These are phyloP conservation scores for Picathartes gymnocephalus DNA, from an alignment of 2,113 vertebrate species.

Conservation along the genomic window DNA sequence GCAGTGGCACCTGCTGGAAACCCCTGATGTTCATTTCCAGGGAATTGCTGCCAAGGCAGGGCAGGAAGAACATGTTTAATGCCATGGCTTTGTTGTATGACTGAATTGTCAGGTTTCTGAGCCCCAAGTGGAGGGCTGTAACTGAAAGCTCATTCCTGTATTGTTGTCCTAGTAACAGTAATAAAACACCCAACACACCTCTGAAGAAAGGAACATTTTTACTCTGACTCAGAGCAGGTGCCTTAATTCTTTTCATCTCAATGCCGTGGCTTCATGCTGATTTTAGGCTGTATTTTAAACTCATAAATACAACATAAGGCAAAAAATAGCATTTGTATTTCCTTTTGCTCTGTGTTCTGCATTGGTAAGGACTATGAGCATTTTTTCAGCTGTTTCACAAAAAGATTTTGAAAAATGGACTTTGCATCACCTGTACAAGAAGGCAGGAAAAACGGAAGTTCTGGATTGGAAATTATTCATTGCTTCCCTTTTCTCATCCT, in stretches of 20 bases:
- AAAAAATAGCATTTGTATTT: neutral
- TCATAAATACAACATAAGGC: neutral
- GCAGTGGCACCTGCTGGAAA: neutral
- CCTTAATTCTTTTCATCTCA: neutral
- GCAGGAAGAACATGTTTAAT: neutral
- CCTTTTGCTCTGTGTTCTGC: neutral
- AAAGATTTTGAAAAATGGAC: neutral
- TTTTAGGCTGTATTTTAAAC: neutral
- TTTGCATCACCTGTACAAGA: neutral
- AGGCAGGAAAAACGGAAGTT: neutral
- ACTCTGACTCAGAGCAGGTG: neutral
- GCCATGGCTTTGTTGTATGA: neutral
- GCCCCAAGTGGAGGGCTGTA: neutral
- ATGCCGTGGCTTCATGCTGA: neutral
- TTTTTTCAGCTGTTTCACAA: neutral
- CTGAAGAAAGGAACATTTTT: neutral
- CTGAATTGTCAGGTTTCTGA: neutral
- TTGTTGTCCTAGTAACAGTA: neutral
- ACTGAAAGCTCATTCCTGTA: neutral
- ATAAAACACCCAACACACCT: neutral
- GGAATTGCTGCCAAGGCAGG: neutral
- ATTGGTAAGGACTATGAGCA: neutral
- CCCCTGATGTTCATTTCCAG: neutral
- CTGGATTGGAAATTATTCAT: neutral
- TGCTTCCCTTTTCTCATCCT: neutral